phyloP scores from a whole-genome alignment of 2,797 vertebrate species.

The Mergus octosetaceus region DNA sequence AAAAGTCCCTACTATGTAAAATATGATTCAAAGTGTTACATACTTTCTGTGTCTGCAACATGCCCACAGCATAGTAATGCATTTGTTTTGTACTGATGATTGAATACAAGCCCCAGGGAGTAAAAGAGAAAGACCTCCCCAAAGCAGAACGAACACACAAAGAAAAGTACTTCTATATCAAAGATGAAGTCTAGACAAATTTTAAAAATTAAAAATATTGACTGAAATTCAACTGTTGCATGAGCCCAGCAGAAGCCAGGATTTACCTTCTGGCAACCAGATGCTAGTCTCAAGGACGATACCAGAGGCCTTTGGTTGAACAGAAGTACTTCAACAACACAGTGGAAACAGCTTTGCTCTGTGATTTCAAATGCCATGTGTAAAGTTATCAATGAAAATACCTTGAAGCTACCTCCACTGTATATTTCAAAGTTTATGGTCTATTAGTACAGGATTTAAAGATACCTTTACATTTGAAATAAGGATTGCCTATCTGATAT shows the following conservation, averaged over 20 bases:
- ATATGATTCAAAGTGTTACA: not conserved
- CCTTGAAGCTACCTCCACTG: not conserved
- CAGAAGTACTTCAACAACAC: fast-evolving
- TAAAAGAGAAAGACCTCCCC: not conserved
- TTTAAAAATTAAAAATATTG: not conserved
- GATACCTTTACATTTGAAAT: not conserved
- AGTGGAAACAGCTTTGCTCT: not conserved
- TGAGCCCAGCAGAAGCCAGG: not conserved
- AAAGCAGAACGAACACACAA: not conserved
- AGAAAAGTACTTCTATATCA: not conserved
- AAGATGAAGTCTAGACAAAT: not conserved
- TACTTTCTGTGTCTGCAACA: not conserved
- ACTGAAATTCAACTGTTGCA: not conserved
- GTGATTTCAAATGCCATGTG: not conserved
- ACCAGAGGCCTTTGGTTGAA: not conserved
- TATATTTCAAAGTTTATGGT: not conserved
- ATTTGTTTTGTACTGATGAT: not conserved
- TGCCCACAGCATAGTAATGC: fast-evolving
- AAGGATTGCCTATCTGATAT: not conserved
- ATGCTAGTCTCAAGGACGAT: not conserved
- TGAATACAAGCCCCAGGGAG: not conserved
- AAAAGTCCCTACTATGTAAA: not conserved
- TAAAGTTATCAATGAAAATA: not conserved
- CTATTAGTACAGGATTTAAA: not conserved
- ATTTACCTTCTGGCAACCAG: not conserved